Base-by-base conservation (phyloP, 2,797 vertebrate species). In the Typhlichthys eigenmanni region DNA sequence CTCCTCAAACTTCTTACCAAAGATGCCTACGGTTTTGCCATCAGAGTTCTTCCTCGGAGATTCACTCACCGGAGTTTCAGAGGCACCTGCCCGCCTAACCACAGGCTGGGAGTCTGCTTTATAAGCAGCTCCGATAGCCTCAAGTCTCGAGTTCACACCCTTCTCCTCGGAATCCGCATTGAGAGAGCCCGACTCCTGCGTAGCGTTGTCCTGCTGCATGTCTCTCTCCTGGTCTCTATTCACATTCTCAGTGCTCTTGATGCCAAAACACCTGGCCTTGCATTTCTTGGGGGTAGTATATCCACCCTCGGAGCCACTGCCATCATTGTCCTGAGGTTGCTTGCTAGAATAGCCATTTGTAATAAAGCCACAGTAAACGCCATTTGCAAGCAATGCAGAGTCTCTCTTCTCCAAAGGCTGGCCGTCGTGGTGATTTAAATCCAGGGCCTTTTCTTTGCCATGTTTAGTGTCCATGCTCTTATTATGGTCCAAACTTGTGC, bases 231-330 rank as follows among this genome's bases (percentile, higher is more conserved):
- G 94, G 32, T 92, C 91, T 81, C 92, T 87, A 65, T 87, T 95
- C 88, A 95, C 81, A 88, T 91, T 92, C 86, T 96, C 96, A 71
- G 89, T 89, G 68, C 93, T 92, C 92, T 95, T 98, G 86, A 91
- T 72, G 74, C 93, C 95, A 88, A 93, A 94, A 74, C 94, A 94
- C 84, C 95, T 93, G 79, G 94, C 92, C 85, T 96, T 95, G 80
- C 95, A 89, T 86, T 97, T 99, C 79, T 97, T 98, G 8, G 95
- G 95, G 0, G 95, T 97, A 66, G 95, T 96, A 82, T 97, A 98
- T 84, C 97, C 95, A 64, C 94, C 96, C 87, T 98, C 97, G 0
- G 96, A 98, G 68, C 96, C 94, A 5, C 96, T 98, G 57, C 96
- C 96, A 74, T 98, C 97, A 46, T 97, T 96, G 75, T 98, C 97